Evolutionary conservation across 64 coral and sea anemone genomes (phyloP).

Genomic region (Pachyseris speciosa): DNA sequence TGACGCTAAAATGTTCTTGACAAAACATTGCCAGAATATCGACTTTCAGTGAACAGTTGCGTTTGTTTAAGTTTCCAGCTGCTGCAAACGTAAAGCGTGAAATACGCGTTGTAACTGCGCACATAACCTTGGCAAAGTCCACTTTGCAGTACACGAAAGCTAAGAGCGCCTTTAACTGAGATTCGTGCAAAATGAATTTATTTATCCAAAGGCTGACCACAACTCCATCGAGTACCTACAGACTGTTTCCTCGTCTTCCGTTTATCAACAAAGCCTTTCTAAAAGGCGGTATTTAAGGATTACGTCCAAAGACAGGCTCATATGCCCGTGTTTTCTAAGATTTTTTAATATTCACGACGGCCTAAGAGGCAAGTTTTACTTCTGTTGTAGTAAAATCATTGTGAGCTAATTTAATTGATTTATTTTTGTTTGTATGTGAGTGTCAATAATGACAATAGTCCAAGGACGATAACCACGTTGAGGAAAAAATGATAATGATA

Average conservation of each 20-base stretch:
- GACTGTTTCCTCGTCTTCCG: background rate
- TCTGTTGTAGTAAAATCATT: background rate
- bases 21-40: too few relatives aligned
- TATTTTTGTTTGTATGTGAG: background rate
- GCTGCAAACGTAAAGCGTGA: too few relatives aligned
- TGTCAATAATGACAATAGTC: background rate
- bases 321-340: background rate
- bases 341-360: background rate
- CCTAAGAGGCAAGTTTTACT: background rate
- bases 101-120: too few relatives aligned
- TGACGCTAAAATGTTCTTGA: too few relatives aligned
- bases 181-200: background rate
- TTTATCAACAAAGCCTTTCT: background rate
- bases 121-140: too few relatives aligned
- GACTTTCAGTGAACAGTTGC: too few relatives aligned
- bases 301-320: background rate
- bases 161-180: too few relatives aligned
- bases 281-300: constrained; percentile 4
- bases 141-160: too few relatives aligned
- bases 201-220: background rate
- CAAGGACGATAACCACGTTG: background rate
- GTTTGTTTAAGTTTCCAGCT: too few relatives aligned
- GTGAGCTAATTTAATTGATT: background rate
- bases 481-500: background rate
- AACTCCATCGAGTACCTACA: background rate